Base-by-base conservation (phyloP, 2,113 vertebrate genomes). In the Merops nubicus region DNA sequence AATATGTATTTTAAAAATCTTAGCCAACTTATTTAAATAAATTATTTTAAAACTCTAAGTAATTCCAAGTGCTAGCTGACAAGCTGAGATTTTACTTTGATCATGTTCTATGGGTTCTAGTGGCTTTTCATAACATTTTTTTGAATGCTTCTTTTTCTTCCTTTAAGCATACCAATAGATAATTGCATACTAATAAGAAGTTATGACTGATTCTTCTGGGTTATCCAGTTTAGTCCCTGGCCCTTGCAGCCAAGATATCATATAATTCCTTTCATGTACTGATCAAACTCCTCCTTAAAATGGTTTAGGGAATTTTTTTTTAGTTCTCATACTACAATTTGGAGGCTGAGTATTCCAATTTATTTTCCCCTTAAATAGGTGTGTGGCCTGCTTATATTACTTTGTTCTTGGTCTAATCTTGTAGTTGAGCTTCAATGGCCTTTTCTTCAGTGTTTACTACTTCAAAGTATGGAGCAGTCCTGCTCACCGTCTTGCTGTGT, bases 171-270 rank as follows among this genome's bases (percentile, higher is more conserved):
- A 88, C 54, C 50, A 81, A 47, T 43, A 69, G 85, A 96, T 82
- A 90, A 88, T 86, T 90, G 14, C 22, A 17, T 57, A 16, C 75
- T 76, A 5, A 5, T 51, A 88, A 68, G 72, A 82, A 90, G 48
- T 67, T 59, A 17, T 28, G 72, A 89, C 73, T 91, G 89, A 86
- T 92, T 92, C 92, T 96, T 94, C 60, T 93, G 86, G 69, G 83
- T 88, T 96, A 93, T 80, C 51, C 25, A 84, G 57, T 88, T 91
- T 43, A 79, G 48, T 83, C 21, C 25, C 45, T 90, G 85, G 74
- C 70, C 79, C 65, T 90, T 90, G 38, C 40, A 93, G 29, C 75
- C 83, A 80, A 84, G 48, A 84, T 86, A 79, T 60, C 81, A 36
- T 82, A 31, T 9, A 64, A 90, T 91, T 77, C 50, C 63, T 94